Base-by-base conservation (phyloP, 1,140 invertebrate genomes). In the Adoxophyes honmai region DNA sequence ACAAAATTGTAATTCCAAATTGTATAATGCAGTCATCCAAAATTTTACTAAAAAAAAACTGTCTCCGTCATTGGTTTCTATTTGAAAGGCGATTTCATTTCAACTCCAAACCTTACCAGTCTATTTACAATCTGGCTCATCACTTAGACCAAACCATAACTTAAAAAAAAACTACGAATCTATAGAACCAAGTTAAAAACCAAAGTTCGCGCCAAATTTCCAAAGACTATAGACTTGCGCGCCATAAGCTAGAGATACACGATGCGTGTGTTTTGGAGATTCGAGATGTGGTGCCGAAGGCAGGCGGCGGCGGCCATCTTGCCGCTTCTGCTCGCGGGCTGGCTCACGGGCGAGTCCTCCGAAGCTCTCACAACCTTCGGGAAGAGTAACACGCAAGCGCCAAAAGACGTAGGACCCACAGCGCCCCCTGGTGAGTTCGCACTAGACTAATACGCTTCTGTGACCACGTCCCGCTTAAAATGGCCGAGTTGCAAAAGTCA, bases 341-440 rank as follows among this genome's bases (percentile, higher is more conserved):
- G 90, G 79, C 73, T 88, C 53, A 78, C 78, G 1, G 78, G 83
- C 0, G 79, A 84, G 53, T 79, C 79, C 0, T 91, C 90, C 5
- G 90, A 92, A 64, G 93, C 93, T 4, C 85, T 94, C 21, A 93
- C 93, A 3, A 93, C 93, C 35, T 94, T 94, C 68, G 93, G 93
- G 10, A 94, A 94, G 79, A 92, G 90, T 54, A 93, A 91, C 64
- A 79, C 86, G 1, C 81, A 85, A 56, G 86, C 91, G 13, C 82
- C 89, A 38, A 84, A 78, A 57, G 63, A 73, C 44, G 56, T 73
- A 1, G 64, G 79, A 48, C 89, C 90, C 37, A 90, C 92, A 3
- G 84, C 91, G 13, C 90, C 92, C 11, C 91, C 91, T 75, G 89
- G 91, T 93, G 82, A 90, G 85, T 21, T 35, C 6, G 34, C 28